These are phyloP conservation scores for Callipepla squamata DNA, from an alignment of 2,113 vertebrate genomes.

Conservation along the genomic window DNA sequence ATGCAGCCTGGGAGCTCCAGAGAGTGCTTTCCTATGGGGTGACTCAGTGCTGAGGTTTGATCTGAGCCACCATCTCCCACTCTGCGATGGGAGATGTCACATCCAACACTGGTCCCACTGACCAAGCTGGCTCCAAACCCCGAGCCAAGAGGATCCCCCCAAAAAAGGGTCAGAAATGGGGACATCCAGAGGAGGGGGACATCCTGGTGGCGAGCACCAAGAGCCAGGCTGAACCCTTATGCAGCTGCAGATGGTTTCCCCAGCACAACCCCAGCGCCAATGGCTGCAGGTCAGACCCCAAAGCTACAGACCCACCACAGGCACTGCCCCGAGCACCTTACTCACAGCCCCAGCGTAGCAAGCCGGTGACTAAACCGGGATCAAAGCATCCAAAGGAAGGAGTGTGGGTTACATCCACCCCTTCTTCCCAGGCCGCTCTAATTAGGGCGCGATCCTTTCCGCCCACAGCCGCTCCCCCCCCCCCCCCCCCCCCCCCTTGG, in stretches of 20 bases:
- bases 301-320: background rate
- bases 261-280: background rate
- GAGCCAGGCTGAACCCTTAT: background rate
- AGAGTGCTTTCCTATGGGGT: background rate
- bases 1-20: background rate
- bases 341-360: constrained; percentile 60
- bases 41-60: background rate
- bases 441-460: background rate
- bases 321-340: background rate
- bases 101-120: background rate
- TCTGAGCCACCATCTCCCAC: background rate
- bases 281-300: rapidly evolving
- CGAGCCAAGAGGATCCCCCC: background rate
- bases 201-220: background rate
- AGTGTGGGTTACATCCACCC: constrained; percentile 37
- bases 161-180: rapidly evolving
- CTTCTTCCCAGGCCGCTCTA: constrained; percentile 37
- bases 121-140: background rate
- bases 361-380: constrained; percentile 11
- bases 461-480: background rate
- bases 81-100: rapidly evolving
- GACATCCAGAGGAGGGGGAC: rapidly evolving
- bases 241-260: rapidly evolving
- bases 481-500: background rate
- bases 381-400: constrained; percentile 52